These are phyloP conservation scores for Philotrypesis tridentata DNA, from an alignment of 1,140 invertebrate genomes.

Conservation along the genomic window DNA sequence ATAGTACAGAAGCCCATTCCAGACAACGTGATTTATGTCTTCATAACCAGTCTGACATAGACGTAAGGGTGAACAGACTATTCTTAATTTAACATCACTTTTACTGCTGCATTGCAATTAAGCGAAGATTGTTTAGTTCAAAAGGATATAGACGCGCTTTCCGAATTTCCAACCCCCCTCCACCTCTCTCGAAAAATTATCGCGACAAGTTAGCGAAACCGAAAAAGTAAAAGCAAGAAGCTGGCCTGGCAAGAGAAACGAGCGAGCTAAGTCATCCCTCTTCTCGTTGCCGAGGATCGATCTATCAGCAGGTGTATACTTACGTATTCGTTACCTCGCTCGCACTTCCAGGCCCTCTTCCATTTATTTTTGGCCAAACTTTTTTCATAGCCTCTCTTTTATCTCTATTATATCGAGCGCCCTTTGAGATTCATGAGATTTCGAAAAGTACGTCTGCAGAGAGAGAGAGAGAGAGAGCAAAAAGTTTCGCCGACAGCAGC, in stretches of 20 bases:
- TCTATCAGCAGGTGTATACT: slow-evolving; percentile 33
- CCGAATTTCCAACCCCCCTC: no score
- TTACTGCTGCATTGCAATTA: no score
- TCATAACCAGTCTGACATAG: no score
- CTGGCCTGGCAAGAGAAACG: background rate
- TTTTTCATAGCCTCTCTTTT: background rate
- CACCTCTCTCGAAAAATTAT: no score
- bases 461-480: background rate
- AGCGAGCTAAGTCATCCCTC: slow-evolving; percentile 1
- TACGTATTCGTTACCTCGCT: slow-evolving; percentile 40
- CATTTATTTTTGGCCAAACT: background rate
- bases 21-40: no score
- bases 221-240: background rate
- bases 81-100: no score
- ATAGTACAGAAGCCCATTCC: no score
- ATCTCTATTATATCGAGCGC: slow-evolving; percentile 28
- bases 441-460: background rate
- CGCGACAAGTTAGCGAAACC: background rate
- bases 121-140: no score
- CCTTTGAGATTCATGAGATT: slow-evolving; percentile 28
- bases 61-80: no score
- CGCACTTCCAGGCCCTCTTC: background rate
- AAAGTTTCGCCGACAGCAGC: background rate
- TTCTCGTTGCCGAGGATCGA: slow-evolving; percentile 24
- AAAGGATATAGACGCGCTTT: no score